Conservation (phyloP, 2,888 invertebrate species). For the Phasia obesa region DNA sequence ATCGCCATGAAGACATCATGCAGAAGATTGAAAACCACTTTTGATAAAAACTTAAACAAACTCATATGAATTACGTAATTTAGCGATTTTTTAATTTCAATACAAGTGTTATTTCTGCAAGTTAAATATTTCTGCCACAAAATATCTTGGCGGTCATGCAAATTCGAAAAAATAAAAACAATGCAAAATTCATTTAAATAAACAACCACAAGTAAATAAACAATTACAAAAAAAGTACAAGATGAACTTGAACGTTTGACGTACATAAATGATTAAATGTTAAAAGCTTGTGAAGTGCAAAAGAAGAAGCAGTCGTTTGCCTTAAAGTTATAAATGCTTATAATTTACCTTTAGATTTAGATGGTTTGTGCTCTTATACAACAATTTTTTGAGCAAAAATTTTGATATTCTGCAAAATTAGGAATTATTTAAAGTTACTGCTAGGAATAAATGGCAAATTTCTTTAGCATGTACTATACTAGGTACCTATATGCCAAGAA, state of each 20-base stretch:
- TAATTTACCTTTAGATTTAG: too few species aligned
- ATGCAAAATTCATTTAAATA: constrained; percentile 12
- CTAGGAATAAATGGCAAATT: too few species aligned
- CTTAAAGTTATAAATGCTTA: too few species aligned
- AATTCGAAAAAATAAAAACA: constrained; percentile 33
- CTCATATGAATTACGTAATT: constrained; percentile 30
- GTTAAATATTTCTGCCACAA: neutral
- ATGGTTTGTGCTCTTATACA: too few species aligned
- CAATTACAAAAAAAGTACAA: constrained; percentile 16
- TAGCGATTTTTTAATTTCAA: constrained; percentile 37
- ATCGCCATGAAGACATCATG: neutral
- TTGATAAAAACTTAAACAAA: constrained; percentile 31
- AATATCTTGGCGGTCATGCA: constrained; percentile 21
- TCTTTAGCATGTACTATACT: too few species aligned
- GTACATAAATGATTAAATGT: constrained; percentile 23
- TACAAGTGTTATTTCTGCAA: neutral
- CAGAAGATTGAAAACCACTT: neutral
- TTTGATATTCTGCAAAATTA: too few species aligned
- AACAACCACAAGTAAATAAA: constrained; percentile 19
- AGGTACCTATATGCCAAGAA: too few species aligned
- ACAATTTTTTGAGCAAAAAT: too few species aligned
- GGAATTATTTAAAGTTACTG: too few species aligned
- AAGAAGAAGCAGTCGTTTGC: too few species aligned
- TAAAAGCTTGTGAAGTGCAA: constrained; percentile 16
- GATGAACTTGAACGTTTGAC: constrained; percentile 51